These are phyloP conservation scores for Xylophagus ater DNA, from an alignment of 2,888 invertebrate species.

Conservation along the genomic window DNA sequence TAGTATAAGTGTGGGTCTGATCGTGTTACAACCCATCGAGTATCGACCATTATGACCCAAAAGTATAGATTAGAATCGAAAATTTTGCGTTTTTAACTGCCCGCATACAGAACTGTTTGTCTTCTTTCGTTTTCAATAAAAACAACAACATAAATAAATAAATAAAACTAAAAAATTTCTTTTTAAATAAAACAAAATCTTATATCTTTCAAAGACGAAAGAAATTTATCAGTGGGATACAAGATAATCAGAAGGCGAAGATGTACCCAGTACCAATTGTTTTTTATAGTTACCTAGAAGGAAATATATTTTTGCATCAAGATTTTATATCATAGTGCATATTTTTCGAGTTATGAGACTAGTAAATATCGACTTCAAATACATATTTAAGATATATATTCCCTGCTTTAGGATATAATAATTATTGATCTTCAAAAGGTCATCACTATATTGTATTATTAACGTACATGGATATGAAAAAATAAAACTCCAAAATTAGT, in stretches of 20 bases:
- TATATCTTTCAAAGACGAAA: slow-evolving; percentile 9
- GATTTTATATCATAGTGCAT: no score
- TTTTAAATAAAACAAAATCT: slow-evolving; percentile 3
- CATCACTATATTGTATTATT: neutral
- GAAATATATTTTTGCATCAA: no score
- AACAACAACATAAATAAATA: neutral
- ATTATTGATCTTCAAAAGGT: neutral
- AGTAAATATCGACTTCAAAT: no score
- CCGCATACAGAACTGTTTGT: slow-evolving; percentile 13
- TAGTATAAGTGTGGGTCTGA: no score
- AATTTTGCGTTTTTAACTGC: slow-evolving; percentile 17
- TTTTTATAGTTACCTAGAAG: no score
- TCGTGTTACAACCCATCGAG: slow-evolving; percentile 18
- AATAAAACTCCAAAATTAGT: slow-evolving; percentile 17
- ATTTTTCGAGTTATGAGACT: no score
- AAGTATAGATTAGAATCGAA: slow-evolving; percentile 16
- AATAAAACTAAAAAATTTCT: neutral
- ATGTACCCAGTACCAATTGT: no score
- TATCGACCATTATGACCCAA: slow-evolving; percentile 18
- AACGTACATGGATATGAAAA: slow-evolving; percentile 4
- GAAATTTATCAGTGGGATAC: slow-evolving; percentile 16
- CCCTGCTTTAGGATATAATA: no score
- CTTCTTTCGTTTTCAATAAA: slow-evolving; percentile 2
- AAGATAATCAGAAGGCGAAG: slow-evolving; percentile 12
- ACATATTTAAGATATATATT: no score